phyloP scores from a whole-genome alignment of 2,113 vertebrate genomes.

The Grammomys dolichurus region DNA sequence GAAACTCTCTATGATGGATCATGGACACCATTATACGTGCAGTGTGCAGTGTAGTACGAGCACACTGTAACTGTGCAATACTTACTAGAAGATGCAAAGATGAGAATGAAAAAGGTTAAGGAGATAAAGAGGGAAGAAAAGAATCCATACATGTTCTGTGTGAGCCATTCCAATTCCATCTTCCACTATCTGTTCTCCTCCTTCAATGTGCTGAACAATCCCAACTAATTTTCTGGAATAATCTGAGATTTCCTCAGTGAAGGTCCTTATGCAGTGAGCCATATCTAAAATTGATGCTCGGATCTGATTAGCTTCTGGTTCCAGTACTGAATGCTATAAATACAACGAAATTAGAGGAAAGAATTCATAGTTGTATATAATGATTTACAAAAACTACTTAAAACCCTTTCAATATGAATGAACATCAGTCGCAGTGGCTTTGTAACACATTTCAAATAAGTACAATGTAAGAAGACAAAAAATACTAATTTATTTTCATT shows the following conservation, averaged over 20 bases:
- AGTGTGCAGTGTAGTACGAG: background rate
- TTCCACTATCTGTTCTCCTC: conserved; percentile 98
- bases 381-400: conserved; percentile 53
- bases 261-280: conserved; percentile 98
- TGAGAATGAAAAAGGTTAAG: conserved; percentile 50
- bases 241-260: conserved; percentile 98
- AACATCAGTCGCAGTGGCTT: background rate
- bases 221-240: conserved; percentile 98
- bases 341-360: conserved; percentile 67
- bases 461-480: conserved; percentile 5
- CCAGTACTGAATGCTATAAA: conserved; percentile 94
- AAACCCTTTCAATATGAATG: conserved; percentile 13
- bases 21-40: background rate
- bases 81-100: conserved; percentile 34
- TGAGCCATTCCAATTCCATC: conserved; percentile 97
- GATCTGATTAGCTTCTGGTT: conserved; percentile 97
- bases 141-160: conserved; percentile 94
- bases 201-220: conserved; percentile 98
- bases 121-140: background rate
- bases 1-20: background rate
- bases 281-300: conserved; percentile 98
- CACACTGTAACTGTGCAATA: conserved; percentile 11
- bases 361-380: conserved; percentile 13
- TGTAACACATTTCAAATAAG: conserved; percentile 58
- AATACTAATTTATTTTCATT: conserved; percentile 25